Base-by-base conservation (phyloP, 92 coral and sea anemone species). In the Palythoa grandis region DNA sequence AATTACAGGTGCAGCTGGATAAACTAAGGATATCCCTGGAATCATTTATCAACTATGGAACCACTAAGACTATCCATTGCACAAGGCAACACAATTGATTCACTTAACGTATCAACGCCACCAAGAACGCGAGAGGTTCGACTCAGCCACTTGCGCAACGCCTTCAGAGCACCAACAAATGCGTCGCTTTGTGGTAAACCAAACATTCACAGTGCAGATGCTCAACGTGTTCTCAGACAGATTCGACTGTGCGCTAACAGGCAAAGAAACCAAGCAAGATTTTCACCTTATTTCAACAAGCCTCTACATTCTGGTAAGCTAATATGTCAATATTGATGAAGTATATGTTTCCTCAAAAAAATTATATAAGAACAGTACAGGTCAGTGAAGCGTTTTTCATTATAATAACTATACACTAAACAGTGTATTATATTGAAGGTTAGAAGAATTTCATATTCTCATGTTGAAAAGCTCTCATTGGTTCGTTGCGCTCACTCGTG, bases 141-240 rank as follows among this genome's bases (percentile, higher is more conserved):
- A 38, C 74, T 66, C 7, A 63, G 43, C 63, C 74, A 70, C 74
- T 50, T 80, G 72, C 58, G 74, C 23, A 66, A 66, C 58, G 85
- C 74, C 40, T 80, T 80, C 63, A 48, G 40, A 50, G 10, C 7
- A 29, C 6, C 74, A 2, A 63, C 39, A 10, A 37, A 48, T 29
- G 57, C 22, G 20, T 70, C 73, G 63, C 48, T 54, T 52, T 80
- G 24, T 20, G 5, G 74, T 29, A 90, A 88, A 73, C 92, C 93
- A 4, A 58, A 87, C 87, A 47, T 94, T 56, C 70, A 82, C 19
- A 87, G 92, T 35, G 87, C 91, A 77, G 84, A 92, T 9, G 98
- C 96, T 25, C 98, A 90, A 83, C 83, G 83, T 67, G 98, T 96
- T 76, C 84, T 94, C 11, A 83, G 84, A 50, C 93, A 85, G 52